Percentiles rank a stretch among this genome's conserved stretches.
phyloP scores from a whole-genome alignment of 2,113 vertebrate species.

The Bubalus kerabau region DNA sequence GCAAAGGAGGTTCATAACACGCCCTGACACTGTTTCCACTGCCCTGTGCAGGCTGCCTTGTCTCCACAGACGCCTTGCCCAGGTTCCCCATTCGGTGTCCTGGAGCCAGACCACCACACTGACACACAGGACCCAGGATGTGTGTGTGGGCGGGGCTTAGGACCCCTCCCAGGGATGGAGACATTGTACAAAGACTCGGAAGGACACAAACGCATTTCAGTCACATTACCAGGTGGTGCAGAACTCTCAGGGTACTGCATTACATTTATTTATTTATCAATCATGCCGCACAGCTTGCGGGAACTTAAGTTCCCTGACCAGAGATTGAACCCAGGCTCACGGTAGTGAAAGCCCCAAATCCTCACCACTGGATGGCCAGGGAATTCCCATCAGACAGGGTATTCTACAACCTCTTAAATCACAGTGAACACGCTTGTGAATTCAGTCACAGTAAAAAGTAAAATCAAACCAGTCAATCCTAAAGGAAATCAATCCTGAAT shows the following conservation, averaged over 20 bases:
- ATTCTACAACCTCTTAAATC: background rate
- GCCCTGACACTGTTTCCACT: background rate
- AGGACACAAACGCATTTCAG: background rate
- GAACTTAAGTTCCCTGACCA: background rate
- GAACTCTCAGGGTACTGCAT: background rate
- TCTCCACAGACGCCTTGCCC: background rate
- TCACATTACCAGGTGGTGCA: background rate
- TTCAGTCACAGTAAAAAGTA: background rate
- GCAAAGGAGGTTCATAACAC: background rate
- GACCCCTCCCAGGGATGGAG: background rate
- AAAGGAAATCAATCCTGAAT: background rate
- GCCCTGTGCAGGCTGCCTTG: accelerated
- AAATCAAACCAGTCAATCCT: background rate
- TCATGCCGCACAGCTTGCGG: background rate
- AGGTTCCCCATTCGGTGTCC: background rate
- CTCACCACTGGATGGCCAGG: background rate
- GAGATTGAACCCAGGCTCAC: background rate
- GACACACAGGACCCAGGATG: background rate
- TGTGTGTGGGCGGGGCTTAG: accelerated
- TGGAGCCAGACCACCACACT: background rate
- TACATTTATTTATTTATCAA: background rate
- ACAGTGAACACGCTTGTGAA: background rate
- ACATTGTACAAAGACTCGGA: background rate
- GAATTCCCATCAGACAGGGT: background rate
- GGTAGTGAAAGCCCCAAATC: background rate